phyloP scores from a whole-genome alignment of 2,797 vertebrate genomes.

The Myotis vivesi region DNA sequence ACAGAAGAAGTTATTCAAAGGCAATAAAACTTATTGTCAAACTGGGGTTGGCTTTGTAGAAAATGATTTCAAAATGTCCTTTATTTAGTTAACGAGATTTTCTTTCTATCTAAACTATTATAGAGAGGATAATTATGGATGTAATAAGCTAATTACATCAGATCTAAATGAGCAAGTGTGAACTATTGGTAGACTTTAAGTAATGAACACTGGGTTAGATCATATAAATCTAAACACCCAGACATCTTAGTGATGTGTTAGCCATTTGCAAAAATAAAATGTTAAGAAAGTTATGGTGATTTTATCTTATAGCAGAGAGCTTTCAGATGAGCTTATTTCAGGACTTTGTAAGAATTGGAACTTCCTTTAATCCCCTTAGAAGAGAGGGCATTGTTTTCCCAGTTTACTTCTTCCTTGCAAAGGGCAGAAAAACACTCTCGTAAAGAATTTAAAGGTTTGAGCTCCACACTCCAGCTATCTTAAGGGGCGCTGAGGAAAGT shows the following conservation, averaged over 20 bases:
- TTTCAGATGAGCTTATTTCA: neutral
- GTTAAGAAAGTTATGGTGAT: neutral
- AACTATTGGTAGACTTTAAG: constrained; percentile 77
- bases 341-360: neutral
- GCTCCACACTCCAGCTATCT: neutral
- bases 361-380: neutral
- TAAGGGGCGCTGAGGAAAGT: neutral
- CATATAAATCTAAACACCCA: constrained; percentile 65
- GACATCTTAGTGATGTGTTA: constrained; percentile 43
- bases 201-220: constrained; percentile 75
- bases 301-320: neutral
- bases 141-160: constrained; percentile 80
- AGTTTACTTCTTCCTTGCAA: neutral
- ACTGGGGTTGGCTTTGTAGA: constrained; percentile 76
- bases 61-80: constrained; percentile 79
- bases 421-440: neutral
- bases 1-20: constrained; percentile 76
- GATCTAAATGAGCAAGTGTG: constrained; percentile 80
- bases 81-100: constrained; percentile 78
- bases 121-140: constrained; percentile 74
- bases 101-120: constrained; percentile 73
- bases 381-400: neutral
- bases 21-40: constrained; percentile 81
- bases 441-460: neutral
- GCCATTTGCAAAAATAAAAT: neutral